Percentiles rank a stretch among this genome's conserved stretches.
These are phyloP conservation scores for Pammene aurita DNA, from an alignment of 2,888 invertebrate genomes.

Conservation along the genomic window DNA sequence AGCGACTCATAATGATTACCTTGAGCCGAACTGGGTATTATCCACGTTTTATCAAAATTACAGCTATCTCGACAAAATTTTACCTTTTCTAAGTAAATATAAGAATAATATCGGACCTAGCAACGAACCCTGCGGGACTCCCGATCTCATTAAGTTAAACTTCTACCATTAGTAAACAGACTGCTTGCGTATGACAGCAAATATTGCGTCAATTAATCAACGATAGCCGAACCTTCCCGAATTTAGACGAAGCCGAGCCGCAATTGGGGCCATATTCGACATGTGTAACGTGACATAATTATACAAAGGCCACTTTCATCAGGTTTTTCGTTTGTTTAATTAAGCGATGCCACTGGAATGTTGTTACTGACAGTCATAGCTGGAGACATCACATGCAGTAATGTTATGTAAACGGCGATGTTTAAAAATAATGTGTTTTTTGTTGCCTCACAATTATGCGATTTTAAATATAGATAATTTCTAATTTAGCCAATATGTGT, in stretches of 20 bases:
- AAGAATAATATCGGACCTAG: not conserved
- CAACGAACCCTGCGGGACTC: slow-evolving; percentile 18
- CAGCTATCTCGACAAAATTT: not conserved
- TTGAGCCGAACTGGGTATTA: too few relatives aligned
- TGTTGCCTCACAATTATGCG: too few relatives aligned
- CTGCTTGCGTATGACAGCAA: slow-evolving; percentile 38
- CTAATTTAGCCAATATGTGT: not conserved
- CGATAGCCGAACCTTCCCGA: slow-evolving; percentile 30
- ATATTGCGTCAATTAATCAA: slow-evolving; percentile 38
- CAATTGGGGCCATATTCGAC: slow-evolving; percentile 24
- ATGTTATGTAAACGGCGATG: too few relatives aligned
- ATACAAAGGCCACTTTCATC: not conserved
- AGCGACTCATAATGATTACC: not conserved
- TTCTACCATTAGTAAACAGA: slow-evolving; percentile 31
- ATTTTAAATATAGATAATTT: too few relatives aligned
- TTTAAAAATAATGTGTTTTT: too few relatives aligned
- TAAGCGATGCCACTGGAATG: too few relatives aligned
- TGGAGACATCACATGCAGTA: too few relatives aligned
- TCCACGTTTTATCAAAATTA: not conserved
- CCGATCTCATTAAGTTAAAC: slow-evolving; percentile 29
- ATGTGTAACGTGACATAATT: not conserved
- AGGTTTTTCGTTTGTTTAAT: too few relatives aligned
- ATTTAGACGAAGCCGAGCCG: slow-evolving; percentile 2
- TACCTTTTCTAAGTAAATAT: not conserved
- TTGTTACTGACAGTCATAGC: too few relatives aligned